A percentile compares a stretch with the other conserved stretches of the same genome.
These are phyloP conservation scores for Gnathonemus longibarbis DNA, from an alignment of 2,113 vertebrate genomes.

Conservation along the genomic window DNA sequence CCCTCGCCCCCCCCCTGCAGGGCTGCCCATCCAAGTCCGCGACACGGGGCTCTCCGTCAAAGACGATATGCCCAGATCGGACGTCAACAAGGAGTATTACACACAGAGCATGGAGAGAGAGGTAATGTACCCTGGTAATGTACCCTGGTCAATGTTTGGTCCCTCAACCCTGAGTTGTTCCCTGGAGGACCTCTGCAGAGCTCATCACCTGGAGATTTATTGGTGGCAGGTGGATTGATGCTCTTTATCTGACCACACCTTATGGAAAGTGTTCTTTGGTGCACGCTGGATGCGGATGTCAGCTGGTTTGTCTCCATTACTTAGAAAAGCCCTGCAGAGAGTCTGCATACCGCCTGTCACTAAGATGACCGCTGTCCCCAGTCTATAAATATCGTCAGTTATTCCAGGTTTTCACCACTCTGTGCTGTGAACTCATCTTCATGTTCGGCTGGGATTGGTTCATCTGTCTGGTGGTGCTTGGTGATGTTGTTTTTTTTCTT, in stretches of 20 bases:
- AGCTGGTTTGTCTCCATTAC: neutral
- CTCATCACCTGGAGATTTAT: neutral
- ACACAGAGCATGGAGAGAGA: slow-evolving; percentile 98
- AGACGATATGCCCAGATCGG: slow-evolving; percentile 93
- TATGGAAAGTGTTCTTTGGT: neutral
- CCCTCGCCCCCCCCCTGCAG: slow-evolving; percentile 44
- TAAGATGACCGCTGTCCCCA: neutral
- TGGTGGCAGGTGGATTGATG: neutral
- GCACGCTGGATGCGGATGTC: neutral
- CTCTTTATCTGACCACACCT: neutral
- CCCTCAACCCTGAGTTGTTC: neutral
- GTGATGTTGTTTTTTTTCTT: neutral
- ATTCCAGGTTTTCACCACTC: neutral
- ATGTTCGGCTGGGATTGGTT: neutral
- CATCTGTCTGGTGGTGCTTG: neutral
- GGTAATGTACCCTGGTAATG: slow-evolving; percentile 46
- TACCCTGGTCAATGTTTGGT: neutral
- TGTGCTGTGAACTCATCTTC: neutral
- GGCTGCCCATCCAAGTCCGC: slow-evolving; percentile 93
- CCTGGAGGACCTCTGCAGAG: neutral
- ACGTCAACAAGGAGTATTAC: slow-evolving; percentile 98
- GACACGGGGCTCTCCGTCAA: slow-evolving; percentile 89
- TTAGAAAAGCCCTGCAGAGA: neutral
- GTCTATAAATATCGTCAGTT: slow-evolving; percentile 16
- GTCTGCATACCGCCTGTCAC: neutral